Evolutionary conservation across 2,113 vertebrate species (phyloP).

Genomic region (Ammodramus savannarum): DNA sequence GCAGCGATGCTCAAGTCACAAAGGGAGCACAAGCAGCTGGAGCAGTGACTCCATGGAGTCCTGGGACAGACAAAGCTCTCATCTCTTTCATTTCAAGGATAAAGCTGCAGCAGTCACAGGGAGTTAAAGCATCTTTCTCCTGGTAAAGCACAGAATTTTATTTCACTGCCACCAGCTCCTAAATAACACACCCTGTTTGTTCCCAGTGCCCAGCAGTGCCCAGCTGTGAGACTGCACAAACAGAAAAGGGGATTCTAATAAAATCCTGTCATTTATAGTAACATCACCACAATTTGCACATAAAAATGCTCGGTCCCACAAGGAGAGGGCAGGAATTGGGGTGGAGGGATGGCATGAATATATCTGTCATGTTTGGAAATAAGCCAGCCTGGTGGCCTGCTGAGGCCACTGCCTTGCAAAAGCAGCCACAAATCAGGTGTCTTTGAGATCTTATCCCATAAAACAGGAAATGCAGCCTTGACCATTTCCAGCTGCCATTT

Average conservation of each 20-base stretch:
- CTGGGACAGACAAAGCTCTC: not conserved
- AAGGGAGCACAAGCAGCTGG: not conserved
- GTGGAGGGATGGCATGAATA: not conserved
- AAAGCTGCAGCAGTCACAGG: not conserved
- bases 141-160: not conserved
- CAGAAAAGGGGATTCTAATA: not conserved
- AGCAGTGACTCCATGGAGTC: not conserved
- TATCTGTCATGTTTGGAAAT: not conserved
- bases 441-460: not conserved
- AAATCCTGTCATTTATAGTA: not conserved
- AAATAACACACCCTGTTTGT: not conserved
- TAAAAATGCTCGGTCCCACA: not conserved
- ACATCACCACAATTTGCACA: fast-evolving
- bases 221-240: not conserved
- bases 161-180: not conserved
- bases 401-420: not conserved
- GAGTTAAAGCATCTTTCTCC: not conserved
- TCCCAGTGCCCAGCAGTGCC: not conserved
- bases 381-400: fast-evolving
- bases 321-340: not conserved
- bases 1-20: not conserved
- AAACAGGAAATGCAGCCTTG: not conserved
- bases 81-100: not conserved
- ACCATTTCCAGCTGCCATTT: not conserved
- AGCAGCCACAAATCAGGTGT: fast-evolving